Evolutionary conservation across 2,888 invertebrate genomes (phyloP), one percentile per base, ranked within the genome.

Genomic region (Nudaria mundana): DNA sequence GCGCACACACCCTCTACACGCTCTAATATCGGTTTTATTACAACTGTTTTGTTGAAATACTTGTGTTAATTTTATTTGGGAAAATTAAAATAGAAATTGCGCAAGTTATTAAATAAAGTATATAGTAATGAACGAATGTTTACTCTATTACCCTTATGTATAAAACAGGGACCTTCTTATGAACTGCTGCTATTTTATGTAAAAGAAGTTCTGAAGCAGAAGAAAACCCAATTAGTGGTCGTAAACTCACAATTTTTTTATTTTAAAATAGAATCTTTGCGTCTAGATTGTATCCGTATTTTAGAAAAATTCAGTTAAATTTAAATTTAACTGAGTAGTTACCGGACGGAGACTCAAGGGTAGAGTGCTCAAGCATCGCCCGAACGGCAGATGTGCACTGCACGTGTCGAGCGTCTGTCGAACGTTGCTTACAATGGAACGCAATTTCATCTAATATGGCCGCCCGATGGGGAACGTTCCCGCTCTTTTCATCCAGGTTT

Each of bases 11-110:
- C 37, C 53, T 33, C 39, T 37, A 50, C 44, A 57, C 60, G 56
- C 68, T 62, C 75, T 78, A 72, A 77, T 84, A 85, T 85, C 79
- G 85, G 84, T 79, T 86, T 84, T 84, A 82, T 79, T 80, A 76
- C 64, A 70, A 74, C 69, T 76, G 74, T 80, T 79, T 79, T 78
- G 78, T 81, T 80, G 70, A 74, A 77, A 71, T 73, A 71, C 67
- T 63, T 45, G 50, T 49, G 66, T 65, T 70, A 64, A 66, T 70
- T 67, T 64, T 63, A 61, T 62, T 60, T 55, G 44, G 44, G 24
- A 32, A 54, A 49, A 56, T 54, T 54, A 50, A 48, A 41, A 34
- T 40, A 16, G 52, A 48, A 40, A 42, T 47, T 28, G 37, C 47
- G 6, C 15, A 35, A 24, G 5, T 30, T 15, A 28, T 16, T 30